Base-by-base conservation (phyloP, 2,888 invertebrate species). In the Julus scandinavius region DNA sequence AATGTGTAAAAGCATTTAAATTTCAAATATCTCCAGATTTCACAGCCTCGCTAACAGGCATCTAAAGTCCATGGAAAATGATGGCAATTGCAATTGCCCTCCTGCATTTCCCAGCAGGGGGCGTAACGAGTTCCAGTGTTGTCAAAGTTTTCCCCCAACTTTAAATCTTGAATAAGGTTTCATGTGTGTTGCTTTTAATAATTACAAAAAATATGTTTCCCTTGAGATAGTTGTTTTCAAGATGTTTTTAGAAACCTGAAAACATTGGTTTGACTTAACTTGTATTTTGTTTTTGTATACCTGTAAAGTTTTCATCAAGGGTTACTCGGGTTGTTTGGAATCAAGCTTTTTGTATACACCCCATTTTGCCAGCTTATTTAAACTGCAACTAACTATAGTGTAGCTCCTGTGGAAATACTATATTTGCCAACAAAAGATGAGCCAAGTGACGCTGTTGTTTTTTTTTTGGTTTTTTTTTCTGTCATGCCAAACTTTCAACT, bases 401-500 rank as follows among this genome's bases (percentile, higher is more conserved):
- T 17, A 58, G 58, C 58, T 58, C 58, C 58, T 58, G 58, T 58
- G 11, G 17, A 58, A 58, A 58, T 50, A 13, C 13, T 20, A 20
- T 63, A 63, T 29, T 29, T 63, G 63, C 63, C 63, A 63, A 63
- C 63, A 63, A 63, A 63, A 63, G 58, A 58, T 58, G 58, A 5
- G 20, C 63, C 63, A 63, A 63, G 20, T 17, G 20, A n/a, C 63
- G 63, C 63, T 50, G 20, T 29, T 29, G 29, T 29, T 29, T 29
- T 29, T 29, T 29, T 29, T 29, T 29, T 29, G 0, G 0, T 29
- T 29, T 29, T 63, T 63, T 63, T 63, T 63, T 20, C 63, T 63
- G 63, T 20, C 20, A 20, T 20, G 63, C 63, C 63, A 63, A 63
- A 63, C 63, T 63, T 63, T 63, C 63, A 63, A 63, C 63, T 63